Base-by-base conservation (phyloP, 2,797 vertebrate genomes). In the Cottoperca gobio region DNA sequence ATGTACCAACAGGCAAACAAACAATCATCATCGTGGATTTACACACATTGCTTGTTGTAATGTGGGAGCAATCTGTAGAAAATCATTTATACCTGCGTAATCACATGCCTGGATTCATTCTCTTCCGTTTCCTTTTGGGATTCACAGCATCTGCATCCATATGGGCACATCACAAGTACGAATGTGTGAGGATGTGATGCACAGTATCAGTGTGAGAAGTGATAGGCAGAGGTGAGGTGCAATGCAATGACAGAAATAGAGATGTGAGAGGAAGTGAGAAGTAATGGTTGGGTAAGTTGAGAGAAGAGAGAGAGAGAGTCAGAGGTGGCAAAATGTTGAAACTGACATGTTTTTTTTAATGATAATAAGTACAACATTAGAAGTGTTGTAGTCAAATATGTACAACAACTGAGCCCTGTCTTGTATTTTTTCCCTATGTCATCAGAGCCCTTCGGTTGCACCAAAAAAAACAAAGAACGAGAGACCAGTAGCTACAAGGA, bases 231-330 rank as follows among this genome's bases (percentile, higher is more conserved):
- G 72, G 72, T 85, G 79, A 91, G 76, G 87, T 89, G 83, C 46
- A 70, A 81, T 52, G 69, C 73, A 85, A 77, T 57, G 68, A 86
- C 83, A 74, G 81, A 81, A 90, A 91, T 82, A 89, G 82, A 83
- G 70, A 78, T 5, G 60, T 65, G 17, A 49, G 71, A 70, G 55
- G 75, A 83, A 80, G 83, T 84, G 78, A 80, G 79, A 86, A 76
- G 78, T 82, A 65, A 39, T 42, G 23, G 31, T 60, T 53, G 33
- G 40, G 23, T 65, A 62, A 31, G 46, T 26, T 19, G 52, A 58
- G 53, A 52, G 39, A 39, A 37, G 23, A 31, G 12, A 37, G 28
- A 35, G 39, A 19, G 19, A 46, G 42, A 67, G 42, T 42, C 52
- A 64, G 46, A 70, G 57, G 58, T 64, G 61, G 35, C 23, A 40